These are phyloP conservation scores for Progne subis DNA, from an alignment of 2,113 vertebrate species.

Conservation along the genomic window DNA sequence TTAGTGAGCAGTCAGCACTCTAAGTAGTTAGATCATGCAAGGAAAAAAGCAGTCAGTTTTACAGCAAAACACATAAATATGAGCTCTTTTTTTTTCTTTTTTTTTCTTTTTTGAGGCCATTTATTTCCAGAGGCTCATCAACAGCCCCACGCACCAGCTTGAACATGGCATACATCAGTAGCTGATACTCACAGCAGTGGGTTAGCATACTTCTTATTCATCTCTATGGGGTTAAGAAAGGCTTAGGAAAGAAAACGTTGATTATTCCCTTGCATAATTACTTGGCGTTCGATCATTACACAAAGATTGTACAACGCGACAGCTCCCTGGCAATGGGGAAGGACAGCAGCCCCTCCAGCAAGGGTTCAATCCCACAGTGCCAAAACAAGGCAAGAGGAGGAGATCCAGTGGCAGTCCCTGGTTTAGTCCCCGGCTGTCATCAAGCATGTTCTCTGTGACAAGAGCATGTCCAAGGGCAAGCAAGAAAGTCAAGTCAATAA, in stretches of 20 bases:
- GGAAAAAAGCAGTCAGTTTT: slow-evolving; percentile 49
- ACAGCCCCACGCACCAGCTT: background rate
- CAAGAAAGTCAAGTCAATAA: background rate
- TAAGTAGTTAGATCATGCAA: background rate
- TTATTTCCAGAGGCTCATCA: background rate
- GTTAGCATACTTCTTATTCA: background rate
- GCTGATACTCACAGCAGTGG: background rate
- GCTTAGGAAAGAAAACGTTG: background rate
- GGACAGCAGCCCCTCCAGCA: background rate
- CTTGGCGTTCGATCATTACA: background rate
- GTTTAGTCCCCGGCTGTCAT: background rate
- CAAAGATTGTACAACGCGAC: too few species aligned
- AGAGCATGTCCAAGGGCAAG: background rate
- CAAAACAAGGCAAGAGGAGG: background rate
- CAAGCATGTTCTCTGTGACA: rapidly evolving
- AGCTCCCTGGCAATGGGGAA: background rate
- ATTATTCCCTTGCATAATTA: background rate
- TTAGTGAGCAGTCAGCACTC: slow-evolving; percentile 36
- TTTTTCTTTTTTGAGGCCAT: background rate
- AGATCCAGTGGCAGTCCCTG: background rate
- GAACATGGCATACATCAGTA: background rate
- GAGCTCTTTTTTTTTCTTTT: background rate
- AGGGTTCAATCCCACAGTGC: background rate
- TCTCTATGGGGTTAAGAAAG: background rate
- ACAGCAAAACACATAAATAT: background rate